These are phyloP conservation scores for Sigmodon hispidus DNA, from an alignment of 2,113 vertebrate species.

Conservation along the genomic window DNA sequence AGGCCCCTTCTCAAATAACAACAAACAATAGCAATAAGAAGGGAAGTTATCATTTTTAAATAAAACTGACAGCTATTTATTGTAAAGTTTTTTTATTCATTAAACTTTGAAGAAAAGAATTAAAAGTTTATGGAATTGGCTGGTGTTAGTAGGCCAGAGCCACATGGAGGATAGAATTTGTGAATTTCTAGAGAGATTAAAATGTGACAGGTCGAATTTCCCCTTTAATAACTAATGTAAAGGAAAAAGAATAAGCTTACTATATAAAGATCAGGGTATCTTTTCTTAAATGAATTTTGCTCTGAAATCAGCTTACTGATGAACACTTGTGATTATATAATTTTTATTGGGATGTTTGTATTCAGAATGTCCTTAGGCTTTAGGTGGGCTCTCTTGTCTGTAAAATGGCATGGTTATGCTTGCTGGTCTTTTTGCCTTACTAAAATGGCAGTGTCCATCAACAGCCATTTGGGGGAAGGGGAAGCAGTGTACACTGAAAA, in stretches of 20 bases:
- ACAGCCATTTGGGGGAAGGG: not conserved
- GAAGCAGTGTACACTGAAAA: constrained; percentile 10
- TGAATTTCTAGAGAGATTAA: not conserved
- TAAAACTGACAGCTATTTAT: not conserved
- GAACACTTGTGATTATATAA: not conserved
- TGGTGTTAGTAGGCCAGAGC: not conserved
- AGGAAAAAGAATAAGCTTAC: not conserved
- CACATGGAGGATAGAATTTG: not conserved
- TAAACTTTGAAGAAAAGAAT: not conserved
- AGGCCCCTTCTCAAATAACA: not conserved
- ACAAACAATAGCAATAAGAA: not conserved
- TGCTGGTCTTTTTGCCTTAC: not conserved
- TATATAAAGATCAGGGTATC: not conserved
- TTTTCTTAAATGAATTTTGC: constrained; percentile 19
- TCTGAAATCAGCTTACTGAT: not conserved
- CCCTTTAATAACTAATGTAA: not conserved
- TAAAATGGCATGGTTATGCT: not conserved
- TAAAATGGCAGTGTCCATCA: not conserved
- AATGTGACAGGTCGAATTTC: not conserved
- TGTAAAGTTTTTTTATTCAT: not conserved
- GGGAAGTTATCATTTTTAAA: not conserved
- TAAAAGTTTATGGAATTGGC: not conserved
- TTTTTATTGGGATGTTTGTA: constrained; percentile 23
- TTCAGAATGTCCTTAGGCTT: not conserved
- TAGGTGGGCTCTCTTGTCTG: not conserved